A percentile compares a stretch with the other conserved stretches of the same genome.
Evolutionary conservation across 2,113 vertebrate genomes (phyloP).

Genomic region (Podarcis raffonei): DNA sequence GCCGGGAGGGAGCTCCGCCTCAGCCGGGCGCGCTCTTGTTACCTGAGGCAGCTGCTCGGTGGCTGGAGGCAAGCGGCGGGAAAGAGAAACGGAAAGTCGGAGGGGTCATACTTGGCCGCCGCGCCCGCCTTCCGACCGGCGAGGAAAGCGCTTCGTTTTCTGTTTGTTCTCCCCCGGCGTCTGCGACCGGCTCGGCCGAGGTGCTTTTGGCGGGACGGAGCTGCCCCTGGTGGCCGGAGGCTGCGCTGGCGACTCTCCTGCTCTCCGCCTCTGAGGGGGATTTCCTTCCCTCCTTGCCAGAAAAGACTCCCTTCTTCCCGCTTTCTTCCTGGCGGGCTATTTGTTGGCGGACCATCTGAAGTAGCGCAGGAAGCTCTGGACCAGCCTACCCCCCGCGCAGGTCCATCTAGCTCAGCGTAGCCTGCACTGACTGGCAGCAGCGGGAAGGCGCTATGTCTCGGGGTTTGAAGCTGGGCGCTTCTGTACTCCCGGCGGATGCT

Average conservation of each 20-base stretch:
- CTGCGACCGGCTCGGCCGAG: not conserved
- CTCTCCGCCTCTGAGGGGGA: not conserved
- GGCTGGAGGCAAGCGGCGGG: conserved; percentile 31
- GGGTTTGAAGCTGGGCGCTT: too few relatives aligned
- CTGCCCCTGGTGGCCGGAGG: conserved; percentile 26
- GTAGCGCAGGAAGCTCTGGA: not conserved
- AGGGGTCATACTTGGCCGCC: not conserved
- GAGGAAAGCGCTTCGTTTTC: too few relatives aligned
- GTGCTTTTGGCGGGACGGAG: not conserved
- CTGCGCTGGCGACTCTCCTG: not conserved
- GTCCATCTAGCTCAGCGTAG: too few relatives aligned
- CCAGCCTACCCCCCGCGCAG: too few relatives aligned
- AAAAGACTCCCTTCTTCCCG: not conserved
- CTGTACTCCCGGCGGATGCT: too few relatives aligned
- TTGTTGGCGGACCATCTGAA: not conserved
- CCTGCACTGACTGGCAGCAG: too few relatives aligned
- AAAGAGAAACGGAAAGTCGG: not conserved
- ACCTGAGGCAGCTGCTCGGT: conserved; percentile 41
- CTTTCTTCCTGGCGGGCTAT: not conserved
- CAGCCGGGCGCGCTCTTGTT: conserved; percentile 25
- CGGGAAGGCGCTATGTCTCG: too few relatives aligned
- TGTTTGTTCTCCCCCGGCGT: not conserved
- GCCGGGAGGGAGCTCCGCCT: too few relatives aligned
- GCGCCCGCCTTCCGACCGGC: not conserved
- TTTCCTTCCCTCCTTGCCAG: not conserved